These are phyloP conservation scores for Onychostoma macrolepis DNA, from an alignment of 2,113 vertebrate species.

Conservation along the genomic window DNA sequence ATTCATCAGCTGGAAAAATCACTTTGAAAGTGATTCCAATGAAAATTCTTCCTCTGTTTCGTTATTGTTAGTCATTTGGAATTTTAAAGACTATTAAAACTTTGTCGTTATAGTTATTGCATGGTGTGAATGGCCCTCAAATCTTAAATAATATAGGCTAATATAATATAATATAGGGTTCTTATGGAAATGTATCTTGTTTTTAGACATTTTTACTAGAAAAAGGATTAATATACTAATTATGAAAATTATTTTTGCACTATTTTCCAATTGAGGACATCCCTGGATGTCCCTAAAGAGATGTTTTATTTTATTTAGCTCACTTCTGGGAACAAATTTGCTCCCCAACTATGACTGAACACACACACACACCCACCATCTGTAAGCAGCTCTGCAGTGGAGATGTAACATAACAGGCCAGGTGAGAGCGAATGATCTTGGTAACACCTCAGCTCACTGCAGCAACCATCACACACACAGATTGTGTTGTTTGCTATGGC, in stretches of 20 bases:
- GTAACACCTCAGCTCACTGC: background rate
- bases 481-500: background rate
- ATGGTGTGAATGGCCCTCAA: background rate
- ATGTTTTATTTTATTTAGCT: slow-evolving; percentile 8
- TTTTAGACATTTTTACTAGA: background rate
- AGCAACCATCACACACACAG: background rate
- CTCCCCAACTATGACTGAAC: background rate
- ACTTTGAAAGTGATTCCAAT: no score
- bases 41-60: background rate
- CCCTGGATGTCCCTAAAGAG: background rate
- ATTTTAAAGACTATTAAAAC: background rate
- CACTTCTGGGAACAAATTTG: slow-evolving; percentile 14
- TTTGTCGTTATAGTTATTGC: background rate
- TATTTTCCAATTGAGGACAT: slow-evolving; percentile 7
- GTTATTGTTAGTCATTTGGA: background rate
- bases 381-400: slow-evolving; percentile 14
- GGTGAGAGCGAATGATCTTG: background rate
- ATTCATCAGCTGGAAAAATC: background rate
- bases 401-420: slow-evolving; percentile 1
- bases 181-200: background rate
- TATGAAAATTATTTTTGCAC: background rate
- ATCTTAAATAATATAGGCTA: background rate
- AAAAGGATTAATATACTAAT: background rate
- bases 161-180: no score
- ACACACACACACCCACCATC: background rate